Conservation (phyloP, 2,888 invertebrate genomes). For the Himalopsyche tibetana region DNA sequence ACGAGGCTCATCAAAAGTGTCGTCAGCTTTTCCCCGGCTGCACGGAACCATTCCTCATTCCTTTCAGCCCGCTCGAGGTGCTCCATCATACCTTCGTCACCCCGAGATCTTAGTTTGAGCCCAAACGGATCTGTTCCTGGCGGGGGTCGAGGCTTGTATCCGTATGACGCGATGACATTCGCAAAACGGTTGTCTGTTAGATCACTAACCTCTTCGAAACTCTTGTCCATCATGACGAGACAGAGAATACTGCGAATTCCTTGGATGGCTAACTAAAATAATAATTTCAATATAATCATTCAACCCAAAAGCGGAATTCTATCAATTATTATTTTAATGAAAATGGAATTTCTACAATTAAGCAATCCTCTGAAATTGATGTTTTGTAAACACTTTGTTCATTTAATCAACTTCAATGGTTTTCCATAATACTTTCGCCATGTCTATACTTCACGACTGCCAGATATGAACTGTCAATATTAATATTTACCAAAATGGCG, state of each 20-base stretch:
- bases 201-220: constrained; percentile 67
- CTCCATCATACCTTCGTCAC: constrained; percentile 69
- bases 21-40: constrained; percentile 78
- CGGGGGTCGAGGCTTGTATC: constrained; percentile 52
- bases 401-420: too few relatives aligned
- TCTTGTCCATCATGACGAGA: constrained; percentile 72
- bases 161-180: constrained; percentile 66
- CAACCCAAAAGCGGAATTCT: too few relatives aligned
- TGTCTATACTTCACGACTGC: too few relatives aligned
- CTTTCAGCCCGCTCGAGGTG: constrained; percentile 71
- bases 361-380: too few relatives aligned
- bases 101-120: constrained; percentile 65
- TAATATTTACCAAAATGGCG: too few relatives aligned
- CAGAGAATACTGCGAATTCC: constrained; percentile 74
- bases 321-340: too few relatives aligned
- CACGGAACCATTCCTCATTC: constrained; percentile 77
- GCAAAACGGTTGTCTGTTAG: constrained; percentile 69
- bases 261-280: constrained; percentile 71
- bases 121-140: constrained; percentile 62
- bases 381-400: too few relatives aligned
- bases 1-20: constrained; percentile 75
- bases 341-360: too few relatives aligned
- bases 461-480: too few relatives aligned
- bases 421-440: too few relatives aligned
- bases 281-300: background rate